phyloP scores from a whole-genome alignment of 2,888 invertebrate genomes.

The Phortica okadai region DNA sequence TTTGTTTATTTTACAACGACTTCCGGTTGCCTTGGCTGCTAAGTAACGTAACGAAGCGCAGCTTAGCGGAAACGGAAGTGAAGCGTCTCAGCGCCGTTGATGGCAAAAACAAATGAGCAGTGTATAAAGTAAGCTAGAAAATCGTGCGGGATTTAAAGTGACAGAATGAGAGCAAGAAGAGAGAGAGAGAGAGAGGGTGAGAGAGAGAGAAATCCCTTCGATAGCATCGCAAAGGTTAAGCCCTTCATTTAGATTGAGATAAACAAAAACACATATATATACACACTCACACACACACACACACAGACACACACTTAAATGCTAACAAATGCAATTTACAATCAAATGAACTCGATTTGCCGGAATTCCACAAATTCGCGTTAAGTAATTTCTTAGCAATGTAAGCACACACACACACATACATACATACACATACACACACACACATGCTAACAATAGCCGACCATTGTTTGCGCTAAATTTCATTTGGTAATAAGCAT shows the following conservation, averaged over 20 bases:
- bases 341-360: constrained; percentile 40
- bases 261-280: not conserved
- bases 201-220: no score
- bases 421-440: no score
- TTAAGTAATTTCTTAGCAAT: no score
- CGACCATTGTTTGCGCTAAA: no score
- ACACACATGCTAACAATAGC: no score
- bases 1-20: not conserved
- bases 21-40: not conserved
- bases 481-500: no score
- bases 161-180: no score
- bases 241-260: constrained; percentile 1
- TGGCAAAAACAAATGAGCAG: not conserved
- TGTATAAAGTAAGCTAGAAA: not conserved
- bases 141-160: no score
- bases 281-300: not conserved
- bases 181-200: no score
- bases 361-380: no score
- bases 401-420: no score
- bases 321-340: not conserved
- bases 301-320: not conserved
- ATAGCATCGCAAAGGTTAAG: not conserved
- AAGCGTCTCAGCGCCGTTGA: not conserved
- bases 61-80: not conserved
- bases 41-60: constrained; percentile 6